These are phyloP conservation scores for Troides oblongomaculatus DNA, from an alignment of 2,888 invertebrate genomes.

Conservation along the genomic window DNA sequence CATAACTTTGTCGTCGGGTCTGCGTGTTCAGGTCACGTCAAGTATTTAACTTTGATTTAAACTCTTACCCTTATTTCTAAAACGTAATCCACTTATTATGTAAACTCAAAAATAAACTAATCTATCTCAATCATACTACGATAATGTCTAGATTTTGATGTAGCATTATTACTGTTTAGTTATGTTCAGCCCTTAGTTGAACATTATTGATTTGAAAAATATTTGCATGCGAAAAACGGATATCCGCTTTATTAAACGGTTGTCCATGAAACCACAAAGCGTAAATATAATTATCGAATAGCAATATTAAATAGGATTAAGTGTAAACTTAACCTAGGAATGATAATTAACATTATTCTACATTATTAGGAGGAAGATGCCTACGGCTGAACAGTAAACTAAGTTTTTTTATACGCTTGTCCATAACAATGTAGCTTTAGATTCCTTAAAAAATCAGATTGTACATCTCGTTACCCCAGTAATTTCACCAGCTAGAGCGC, in stretches of 20 bases:
- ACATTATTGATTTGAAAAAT: slow-evolving; percentile 14
- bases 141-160: not conserved
- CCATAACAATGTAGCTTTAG: too few species aligned
- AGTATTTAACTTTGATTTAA: not conserved
- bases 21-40: not conserved
- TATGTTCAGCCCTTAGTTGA: not conserved
- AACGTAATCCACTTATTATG: not conserved
- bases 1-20: not conserved
- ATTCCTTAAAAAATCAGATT: too few species aligned
- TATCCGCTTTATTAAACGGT: slow-evolving; percentile 1
- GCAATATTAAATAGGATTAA: not conserved
- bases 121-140: not conserved
- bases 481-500: too few species aligned
- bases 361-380: too few species aligned
- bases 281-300: not conserved
- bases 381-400: too few species aligned
- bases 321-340: too few species aligned
- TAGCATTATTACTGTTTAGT: too few species aligned
- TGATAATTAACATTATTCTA: too few species aligned
- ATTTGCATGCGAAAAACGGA: slow-evolving; percentile 13
- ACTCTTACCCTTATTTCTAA: not conserved
- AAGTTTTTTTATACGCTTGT: too few species aligned
- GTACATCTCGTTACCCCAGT: too few species aligned
- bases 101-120: not conserved
- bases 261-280: not conserved